Conservation (phyloP, 2,888 invertebrate species). For the Xestia ashworthii region DNA sequence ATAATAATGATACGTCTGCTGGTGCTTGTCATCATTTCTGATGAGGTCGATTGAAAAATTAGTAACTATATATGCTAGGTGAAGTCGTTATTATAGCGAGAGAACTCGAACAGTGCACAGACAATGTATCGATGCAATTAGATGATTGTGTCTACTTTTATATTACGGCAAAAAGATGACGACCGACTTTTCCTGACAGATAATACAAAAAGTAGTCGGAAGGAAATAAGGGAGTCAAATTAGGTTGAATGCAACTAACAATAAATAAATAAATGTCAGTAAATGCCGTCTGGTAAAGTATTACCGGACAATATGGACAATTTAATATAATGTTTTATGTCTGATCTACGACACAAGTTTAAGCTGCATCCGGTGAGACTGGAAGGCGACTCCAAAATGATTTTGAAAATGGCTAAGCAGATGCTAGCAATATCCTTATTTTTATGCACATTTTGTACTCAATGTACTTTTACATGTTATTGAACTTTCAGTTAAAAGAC, state of each 20-base stretch:
- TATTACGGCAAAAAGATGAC: not conserved
- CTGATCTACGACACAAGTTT: not conserved
- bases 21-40: constrained; percentile 43
- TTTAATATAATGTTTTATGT: not conserved
- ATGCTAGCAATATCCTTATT: not conserved
- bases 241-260: not conserved
- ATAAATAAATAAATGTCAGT: constrained; percentile 1
- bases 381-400: not conserved
- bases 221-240: not conserved
- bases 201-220: not conserved
- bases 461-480: not conserved
- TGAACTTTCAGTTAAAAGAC: constrained; percentile 6
- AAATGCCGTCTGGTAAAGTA: too few species aligned
- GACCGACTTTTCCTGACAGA: not conserved
- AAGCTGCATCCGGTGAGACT: not conserved
- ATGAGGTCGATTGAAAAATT: constrained; percentile 52
- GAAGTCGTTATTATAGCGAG: constrained; percentile 22
- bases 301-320: too few species aligned
- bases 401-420: not conserved
- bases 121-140: constrained; percentile 40
- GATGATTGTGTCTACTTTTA: not conserved
- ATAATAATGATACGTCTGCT: constrained; percentile 34
- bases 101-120: constrained; percentile 24
- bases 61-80: constrained; percentile 11
- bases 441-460: not conserved